Evolutionary conservation across 2,797 vertebrate species (phyloP), one percentile per base, ranked within the genome.

Genomic region (Melanotaenia maccullochi): DNA sequence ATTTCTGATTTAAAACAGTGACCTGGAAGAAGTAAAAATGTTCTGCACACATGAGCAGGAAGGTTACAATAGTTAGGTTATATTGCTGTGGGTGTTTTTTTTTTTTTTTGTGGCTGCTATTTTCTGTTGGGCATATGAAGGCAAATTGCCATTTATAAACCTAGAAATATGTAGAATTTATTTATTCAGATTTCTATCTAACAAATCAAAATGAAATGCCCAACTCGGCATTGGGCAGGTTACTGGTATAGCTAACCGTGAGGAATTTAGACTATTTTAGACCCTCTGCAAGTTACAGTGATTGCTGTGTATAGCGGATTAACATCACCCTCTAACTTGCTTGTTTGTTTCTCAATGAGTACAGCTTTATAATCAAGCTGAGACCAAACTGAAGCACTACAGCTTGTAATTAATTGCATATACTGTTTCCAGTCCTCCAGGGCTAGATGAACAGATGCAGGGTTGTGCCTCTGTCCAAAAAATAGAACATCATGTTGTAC

Each of bases 331-430:
- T 22, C 71, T 84, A 85, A 84, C 87, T 84, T 83, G 69, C 71
- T 85, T 82, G 75, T 85, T 79, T 60, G 60, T 63, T 76, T 62
- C 73, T 49, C 28, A 57, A 73, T 63, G 66, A 83, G 70, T 55
- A 20, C 49, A 1, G 33, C 65, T 73, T 80, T 63, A 75, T 58
- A 20, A 47, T 47, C 44, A 47, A 66, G 82, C 71, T 30, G 66
- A 76, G 75, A 77, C 49, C 67, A 65, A 74, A 81, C 64, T 30
- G 59, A 79, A 83, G 60, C 68, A 75, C 63, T 73, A 65, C 30
- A 62, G 75, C 77, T 71, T 76, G 33, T 81, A 76, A 79, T 87
- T 82, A 87, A 85, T 89, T 81, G 72, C 75, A 82, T 86, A 86
- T 82, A 71, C 72, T 65, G 71, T 77, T 35, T 82, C 33, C 65